These are phyloP conservation scores for Hyles vespertilio DNA, from an alignment of 1,140 invertebrate species.

Conservation along the genomic window DNA sequence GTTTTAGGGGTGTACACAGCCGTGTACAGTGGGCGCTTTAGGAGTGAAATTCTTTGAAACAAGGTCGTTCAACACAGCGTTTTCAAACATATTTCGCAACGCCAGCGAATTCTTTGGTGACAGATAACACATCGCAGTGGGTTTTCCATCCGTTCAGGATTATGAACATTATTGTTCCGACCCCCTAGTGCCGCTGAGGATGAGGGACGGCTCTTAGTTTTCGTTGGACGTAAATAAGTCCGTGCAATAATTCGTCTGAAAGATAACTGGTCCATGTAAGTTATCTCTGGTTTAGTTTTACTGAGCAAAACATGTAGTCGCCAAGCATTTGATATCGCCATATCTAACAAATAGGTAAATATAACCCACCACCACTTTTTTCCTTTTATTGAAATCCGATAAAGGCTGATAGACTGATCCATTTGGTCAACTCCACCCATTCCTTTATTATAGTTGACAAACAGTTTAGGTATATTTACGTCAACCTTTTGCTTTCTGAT, in stretches of 20 bases:
- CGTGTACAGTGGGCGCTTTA: conserved; percentile 10
- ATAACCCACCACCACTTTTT: conserved; percentile 14
- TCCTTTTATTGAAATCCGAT: no score
- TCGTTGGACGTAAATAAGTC: conserved; percentile 28
- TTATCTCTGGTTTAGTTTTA: conserved; percentile 27
- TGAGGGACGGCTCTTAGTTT: conserved; percentile 28
- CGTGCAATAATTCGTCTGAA: conserved; percentile 30
- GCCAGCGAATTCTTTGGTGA: conserved; percentile 29
- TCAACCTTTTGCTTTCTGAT: conserved; percentile 37
- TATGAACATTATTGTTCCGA: conserved; percentile 32
- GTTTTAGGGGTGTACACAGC: neutral
- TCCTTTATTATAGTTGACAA: conserved; percentile 43
- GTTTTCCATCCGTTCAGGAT: conserved; percentile 29
- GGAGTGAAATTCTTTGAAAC: conserved; percentile 25
- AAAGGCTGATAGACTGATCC: neutral
- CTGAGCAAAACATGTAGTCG: conserved; percentile 34
- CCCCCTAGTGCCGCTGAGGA: conserved; percentile 25
- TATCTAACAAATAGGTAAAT: conserved; percentile 42
- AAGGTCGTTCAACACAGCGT: conserved; percentile 32
- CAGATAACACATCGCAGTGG: conserved; percentile 31
- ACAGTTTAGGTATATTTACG: conserved; percentile 36
- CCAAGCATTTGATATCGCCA: conserved; percentile 41
- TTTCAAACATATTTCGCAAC: conserved; percentile 31
- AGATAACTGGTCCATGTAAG: conserved; percentile 31
- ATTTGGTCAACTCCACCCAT: conserved; percentile 48